Evolutionary conservation across 2,888 invertebrate genomes (phyloP).

Genomic region (Protodeltote pygarga): DNA sequence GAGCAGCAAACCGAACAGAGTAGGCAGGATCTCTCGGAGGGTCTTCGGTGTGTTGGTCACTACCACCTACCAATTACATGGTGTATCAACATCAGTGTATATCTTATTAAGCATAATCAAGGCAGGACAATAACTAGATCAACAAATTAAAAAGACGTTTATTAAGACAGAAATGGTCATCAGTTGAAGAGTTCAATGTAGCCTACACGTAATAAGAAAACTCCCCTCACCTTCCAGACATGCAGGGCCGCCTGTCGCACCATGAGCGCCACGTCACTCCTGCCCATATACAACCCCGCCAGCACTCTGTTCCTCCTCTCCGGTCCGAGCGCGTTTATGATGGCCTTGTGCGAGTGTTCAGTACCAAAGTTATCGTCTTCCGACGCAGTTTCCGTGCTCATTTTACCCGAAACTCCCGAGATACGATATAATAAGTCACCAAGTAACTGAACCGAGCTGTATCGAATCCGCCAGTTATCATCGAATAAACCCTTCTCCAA

Average conservation of each 20-base stretch:
- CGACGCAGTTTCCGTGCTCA: constrained; percentile 99
- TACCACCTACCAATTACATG: constrained; percentile 88
- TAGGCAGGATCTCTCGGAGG: constrained; percentile 97
- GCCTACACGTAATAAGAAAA: background rate
- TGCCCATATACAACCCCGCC: constrained; percentile 98
- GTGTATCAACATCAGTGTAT: background rate
- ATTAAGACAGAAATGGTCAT: too few relatives aligned
- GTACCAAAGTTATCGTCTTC: constrained; percentile 99
- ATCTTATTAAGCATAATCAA: too few relatives aligned
- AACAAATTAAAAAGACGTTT: too few relatives aligned
- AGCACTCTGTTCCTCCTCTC: constrained; percentile 97
- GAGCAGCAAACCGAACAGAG: constrained; percentile 95
- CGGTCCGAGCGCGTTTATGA: constrained; percentile 94
- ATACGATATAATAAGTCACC: constrained; percentile 98
- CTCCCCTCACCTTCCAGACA: constrained; percentile 94
- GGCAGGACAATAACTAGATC: too few relatives aligned
- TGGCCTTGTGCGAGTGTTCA: constrained; percentile 97
- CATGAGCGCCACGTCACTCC: constrained; percentile 98
- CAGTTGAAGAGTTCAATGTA: too few relatives aligned
- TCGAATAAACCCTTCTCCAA: constrained; percentile 97
- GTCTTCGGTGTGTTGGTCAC: constrained; percentile 99
- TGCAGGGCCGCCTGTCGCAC: constrained; percentile 99
- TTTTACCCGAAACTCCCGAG: constrained; percentile 99
- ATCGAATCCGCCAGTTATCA: constrained; percentile 99
- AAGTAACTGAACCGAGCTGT: constrained; percentile 96